Evolutionary conservation across 2,888 invertebrate species (phyloP).

Genomic region (Bruchidius siliquastri): DNA sequence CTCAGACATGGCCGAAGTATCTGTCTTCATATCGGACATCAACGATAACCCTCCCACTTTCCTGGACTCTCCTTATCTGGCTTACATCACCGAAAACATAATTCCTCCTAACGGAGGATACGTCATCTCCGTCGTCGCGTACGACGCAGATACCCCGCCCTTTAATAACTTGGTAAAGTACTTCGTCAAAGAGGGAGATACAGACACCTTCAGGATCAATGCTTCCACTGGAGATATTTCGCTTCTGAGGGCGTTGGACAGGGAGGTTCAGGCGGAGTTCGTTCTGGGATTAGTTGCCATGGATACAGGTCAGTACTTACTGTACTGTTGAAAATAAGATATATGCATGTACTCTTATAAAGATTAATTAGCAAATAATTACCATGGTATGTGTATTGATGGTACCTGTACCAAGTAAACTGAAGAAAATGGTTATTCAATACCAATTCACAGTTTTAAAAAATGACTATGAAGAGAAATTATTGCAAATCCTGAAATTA

Average conservation of each 20-base stretch:
- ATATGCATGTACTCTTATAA: too few relatives aligned
- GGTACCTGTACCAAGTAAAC: too few relatives aligned
- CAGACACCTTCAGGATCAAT: constrained; percentile 86
- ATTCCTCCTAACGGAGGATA: constrained; percentile 76
- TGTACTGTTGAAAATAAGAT: background rate
- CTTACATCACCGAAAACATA: constrained; percentile 90
- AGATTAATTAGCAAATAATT: too few relatives aligned
- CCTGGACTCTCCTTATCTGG: constrained; percentile 89
- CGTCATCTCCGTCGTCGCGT: constrained; percentile 78
- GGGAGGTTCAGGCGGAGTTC: constrained; percentile 80
- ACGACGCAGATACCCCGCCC: constrained; percentile 86
- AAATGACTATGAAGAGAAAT: too few relatives aligned
- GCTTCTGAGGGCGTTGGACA: constrained; percentile 74
- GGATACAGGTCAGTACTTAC: constrained; percentile 76
- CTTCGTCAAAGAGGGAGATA: constrained; percentile 89
- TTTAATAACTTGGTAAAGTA: constrained; percentile 88
- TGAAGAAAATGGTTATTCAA: too few relatives aligned
- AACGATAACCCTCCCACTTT: constrained; percentile 94
- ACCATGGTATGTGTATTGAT: too few relatives aligned
- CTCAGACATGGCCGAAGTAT: constrained; percentile 75
- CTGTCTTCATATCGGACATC: constrained; percentile 77
- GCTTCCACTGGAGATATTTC: constrained; percentile 88
- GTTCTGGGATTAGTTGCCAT: constrained; percentile 83
- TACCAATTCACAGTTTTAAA: too few relatives aligned
- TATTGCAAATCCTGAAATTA: too few relatives aligned